These are phyloP conservation scores for Euwallacea fornicatus DNA, from an alignment of 1,140 invertebrate genomes.

Conservation along the genomic window DNA sequence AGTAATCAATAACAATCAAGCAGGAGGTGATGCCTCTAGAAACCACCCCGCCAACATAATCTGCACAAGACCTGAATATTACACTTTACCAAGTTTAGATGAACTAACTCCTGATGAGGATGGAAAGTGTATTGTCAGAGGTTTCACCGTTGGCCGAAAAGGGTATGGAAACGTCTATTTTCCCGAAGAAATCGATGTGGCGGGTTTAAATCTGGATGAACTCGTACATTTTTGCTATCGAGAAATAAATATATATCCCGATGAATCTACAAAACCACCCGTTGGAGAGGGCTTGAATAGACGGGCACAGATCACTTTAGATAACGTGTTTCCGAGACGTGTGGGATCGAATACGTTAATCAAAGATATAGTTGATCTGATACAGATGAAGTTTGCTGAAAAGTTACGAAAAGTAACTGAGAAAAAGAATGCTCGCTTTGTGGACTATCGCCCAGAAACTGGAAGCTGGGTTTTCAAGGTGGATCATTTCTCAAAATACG, in stretches of 20 bases:
- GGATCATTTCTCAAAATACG: conserved; percentile 97
- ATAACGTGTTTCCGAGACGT: conserved; percentile 92
- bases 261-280: conserved; percentile 71
- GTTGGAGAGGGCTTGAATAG: conserved; percentile 88
- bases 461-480: conserved; percentile 96
- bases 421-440: conserved; percentile 86
- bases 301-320: conserved; percentile 88
- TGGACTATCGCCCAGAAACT: conserved; percentile 92
- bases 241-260: conserved; percentile 73
- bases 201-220: conserved; percentile 85
- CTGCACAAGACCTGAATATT: conserved; percentile 68
- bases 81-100: conserved; percentile 79
- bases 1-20: background rate
- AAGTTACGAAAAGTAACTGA: conserved; percentile 82
- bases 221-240: conserved; percentile 77
- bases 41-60: conserved; percentile 42
- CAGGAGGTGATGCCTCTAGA: conserved; percentile 5
- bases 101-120: conserved; percentile 72
- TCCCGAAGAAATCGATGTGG: conserved; percentile 83
- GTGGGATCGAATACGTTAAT: conserved; percentile 81
- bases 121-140: conserved; percentile 82
- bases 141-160: conserved; percentile 77
- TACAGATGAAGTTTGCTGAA: conserved; percentile 83
- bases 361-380: conserved; percentile 75
- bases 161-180: conserved; percentile 94